These are phyloP conservation scores for Microplitis mediator DNA, from an alignment of 1,140 invertebrate species.

Conservation along the genomic window DNA sequence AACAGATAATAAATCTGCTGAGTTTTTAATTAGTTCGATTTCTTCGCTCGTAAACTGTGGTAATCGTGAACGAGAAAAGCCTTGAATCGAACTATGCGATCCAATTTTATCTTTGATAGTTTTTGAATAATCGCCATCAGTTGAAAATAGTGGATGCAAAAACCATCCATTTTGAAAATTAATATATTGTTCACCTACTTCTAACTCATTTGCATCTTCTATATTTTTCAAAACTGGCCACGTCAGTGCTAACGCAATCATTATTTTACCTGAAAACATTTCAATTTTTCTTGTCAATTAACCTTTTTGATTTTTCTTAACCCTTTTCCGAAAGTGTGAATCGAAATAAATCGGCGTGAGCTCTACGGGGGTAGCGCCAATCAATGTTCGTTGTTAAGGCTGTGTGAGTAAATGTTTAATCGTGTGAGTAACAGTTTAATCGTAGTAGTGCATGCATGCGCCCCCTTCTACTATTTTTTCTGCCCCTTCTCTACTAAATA, in stretches of 20 bases:
- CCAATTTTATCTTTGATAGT: slow-evolving; percentile 58
- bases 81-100: slow-evolving; percentile 56
- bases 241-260: slow-evolving; percentile 67
- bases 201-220: slow-evolving; percentile 55
- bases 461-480: too few species aligned
- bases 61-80: slow-evolving; percentile 58
- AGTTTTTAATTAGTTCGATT: slow-evolving; percentile 53
- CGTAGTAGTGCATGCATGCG: too few species aligned
- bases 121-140: slow-evolving; percentile 64
- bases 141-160: slow-evolving; percentile 60
- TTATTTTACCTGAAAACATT: slow-evolving; percentile 63
- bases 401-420: too few species aligned
- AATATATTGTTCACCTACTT: slow-evolving; percentile 62
- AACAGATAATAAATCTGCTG: slow-evolving; percentile 56
- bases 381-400: too few species aligned
- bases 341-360: too few species aligned
- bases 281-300: slow-evolving; percentile 8
- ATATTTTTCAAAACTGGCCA: slow-evolving; percentile 66
- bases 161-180: slow-evolving; percentile 66
- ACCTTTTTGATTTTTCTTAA: slow-evolving; percentile 5
- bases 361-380: too few species aligned
- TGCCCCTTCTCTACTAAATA: too few species aligned
- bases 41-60: slow-evolving; percentile 60
- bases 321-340: too few species aligned
- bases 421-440: too few species aligned